Evolutionary conservation across 2,113 vertebrate species (phyloP).

Genomic region (Malurus alboscapulatus): DNA sequence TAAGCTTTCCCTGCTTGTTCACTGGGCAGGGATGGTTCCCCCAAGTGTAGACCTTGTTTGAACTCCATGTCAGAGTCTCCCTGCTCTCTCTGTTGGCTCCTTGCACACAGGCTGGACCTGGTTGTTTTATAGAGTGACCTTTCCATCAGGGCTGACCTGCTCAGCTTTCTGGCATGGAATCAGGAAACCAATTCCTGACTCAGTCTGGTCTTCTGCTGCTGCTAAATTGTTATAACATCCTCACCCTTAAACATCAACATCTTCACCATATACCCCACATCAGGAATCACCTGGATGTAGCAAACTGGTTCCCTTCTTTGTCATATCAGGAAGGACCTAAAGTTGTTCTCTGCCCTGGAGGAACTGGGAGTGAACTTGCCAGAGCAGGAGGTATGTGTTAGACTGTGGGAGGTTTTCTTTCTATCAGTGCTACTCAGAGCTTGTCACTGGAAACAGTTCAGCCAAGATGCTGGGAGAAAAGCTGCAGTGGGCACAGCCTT

Average conservation of each 20-base stretch:
- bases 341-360: background rate
- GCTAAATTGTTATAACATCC: background rate
- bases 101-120: background rate
- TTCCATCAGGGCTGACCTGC: background rate
- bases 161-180: background rate
- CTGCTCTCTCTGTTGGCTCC: background rate
- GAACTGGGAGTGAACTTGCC: background rate
- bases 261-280: accelerated
- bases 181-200: background rate
- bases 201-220: background rate
- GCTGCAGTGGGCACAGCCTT: background rate
- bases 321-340: background rate
- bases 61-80: background rate
- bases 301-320: background rate
- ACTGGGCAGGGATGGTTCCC: background rate
- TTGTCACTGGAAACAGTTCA: background rate
- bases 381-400: background rate
- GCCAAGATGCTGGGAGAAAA: background rate
- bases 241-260: background rate
- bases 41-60: background rate
- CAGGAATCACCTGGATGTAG: background rate
- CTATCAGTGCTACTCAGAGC: background rate
- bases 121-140: slow-evolving; percentile 3
- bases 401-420: background rate
- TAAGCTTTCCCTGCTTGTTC: background rate